Conservation (phyloP, 2,797 vertebrate genomes). For the Channa striata region DNA sequence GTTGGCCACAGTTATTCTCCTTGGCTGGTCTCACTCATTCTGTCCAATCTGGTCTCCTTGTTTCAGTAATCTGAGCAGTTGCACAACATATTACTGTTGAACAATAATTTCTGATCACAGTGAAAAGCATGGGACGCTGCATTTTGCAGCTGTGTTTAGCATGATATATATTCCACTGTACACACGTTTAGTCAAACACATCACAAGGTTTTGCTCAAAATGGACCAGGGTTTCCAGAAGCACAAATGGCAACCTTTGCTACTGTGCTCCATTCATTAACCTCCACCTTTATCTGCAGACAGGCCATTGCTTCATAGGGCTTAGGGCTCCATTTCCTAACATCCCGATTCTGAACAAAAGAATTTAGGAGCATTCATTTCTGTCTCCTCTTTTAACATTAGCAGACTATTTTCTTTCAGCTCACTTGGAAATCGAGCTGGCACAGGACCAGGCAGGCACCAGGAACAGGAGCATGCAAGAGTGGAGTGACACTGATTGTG, state of each 20-base stretch:
- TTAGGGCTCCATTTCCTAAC: conserved; percentile 68
- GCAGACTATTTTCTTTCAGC: conserved; percentile 71
- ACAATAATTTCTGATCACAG: conserved; percentile 54
- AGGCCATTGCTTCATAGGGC: conserved; percentile 39
- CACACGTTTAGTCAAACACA: conserved; percentile 24
- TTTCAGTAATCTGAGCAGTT: conserved; percentile 70
- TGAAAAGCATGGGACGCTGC: conserved; percentile 26
- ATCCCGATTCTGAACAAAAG: conserved; percentile 61
- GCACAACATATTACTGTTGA: conserved; percentile 64
- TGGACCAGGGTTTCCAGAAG: conserved; percentile 33
- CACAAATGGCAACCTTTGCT: conserved; percentile 50
- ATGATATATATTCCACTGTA: background rate
- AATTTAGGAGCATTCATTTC: conserved; percentile 62
- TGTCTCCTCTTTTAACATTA: conserved; percentile 58
- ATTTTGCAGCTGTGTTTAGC: conserved; percentile 23
- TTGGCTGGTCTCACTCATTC: conserved; percentile 78
- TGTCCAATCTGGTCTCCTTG: conserved; percentile 77
- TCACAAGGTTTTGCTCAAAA: conserved; percentile 27
- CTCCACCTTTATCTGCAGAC: conserved; percentile 68
- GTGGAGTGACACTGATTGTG: conserved; percentile 87
- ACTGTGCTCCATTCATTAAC: conserved; percentile 68
- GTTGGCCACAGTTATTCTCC: conserved; percentile 81
- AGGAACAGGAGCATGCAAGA: conserved; percentile 67
- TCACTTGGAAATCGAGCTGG: conserved; percentile 66
- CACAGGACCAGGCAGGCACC: conserved; percentile 74